Evolutionary conservation across 30 jellyfish, hydroid and myxozoan species (phyloP).

Genomic region (Hydractinia symbiolongicarpus): DNA sequence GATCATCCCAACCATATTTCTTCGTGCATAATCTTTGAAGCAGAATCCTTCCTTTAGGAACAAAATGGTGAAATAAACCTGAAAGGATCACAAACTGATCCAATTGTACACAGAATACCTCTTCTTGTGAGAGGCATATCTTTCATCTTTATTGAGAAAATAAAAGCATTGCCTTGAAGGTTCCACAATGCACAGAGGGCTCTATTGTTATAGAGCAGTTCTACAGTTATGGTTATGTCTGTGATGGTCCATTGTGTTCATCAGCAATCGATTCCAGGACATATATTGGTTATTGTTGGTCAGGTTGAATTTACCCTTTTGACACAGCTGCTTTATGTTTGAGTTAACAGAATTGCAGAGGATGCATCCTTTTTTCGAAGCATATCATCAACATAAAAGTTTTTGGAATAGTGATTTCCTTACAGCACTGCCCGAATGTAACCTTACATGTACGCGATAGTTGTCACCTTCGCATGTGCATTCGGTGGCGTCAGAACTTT

Average conservation of each 20-base stretch:
- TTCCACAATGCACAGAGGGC: constrained; percentile 43
- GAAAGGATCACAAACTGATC: constrained; percentile 30
- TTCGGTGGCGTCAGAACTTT: no score
- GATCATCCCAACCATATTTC: constrained; percentile 45
- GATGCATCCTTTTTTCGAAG: constrained; percentile 19
- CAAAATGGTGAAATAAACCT: constrained; percentile 46
- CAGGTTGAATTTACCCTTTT: constrained; percentile 31
- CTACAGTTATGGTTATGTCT: constrained; percentile 20
- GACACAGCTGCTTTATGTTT: constrained; percentile 23
- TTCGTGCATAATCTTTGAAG: constrained; percentile 26
- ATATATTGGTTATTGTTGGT: constrained; percentile 16
- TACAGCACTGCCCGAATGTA: no score
- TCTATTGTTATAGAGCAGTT: constrained; percentile 28
- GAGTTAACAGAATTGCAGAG: constrained; percentile 12
- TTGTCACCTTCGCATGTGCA: no score
- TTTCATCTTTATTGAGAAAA: constrained; percentile 17
- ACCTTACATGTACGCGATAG: no score
- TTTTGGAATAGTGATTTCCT: constrained; percentile 14
- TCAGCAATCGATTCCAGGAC: constrained; percentile 46
- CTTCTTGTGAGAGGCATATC: constrained; percentile 16
- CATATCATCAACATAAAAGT: constrained; percentile 56
- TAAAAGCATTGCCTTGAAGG: constrained; percentile 34
- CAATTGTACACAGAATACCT: constrained; percentile 28
- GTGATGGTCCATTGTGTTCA: constrained; percentile 7
- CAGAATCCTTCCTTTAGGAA: constrained; percentile 33